These are phyloP conservation scores for Hippocampus mohnikei DNA, from an alignment of 2,113 vertebrate species.

Conservation along the genomic window DNA sequence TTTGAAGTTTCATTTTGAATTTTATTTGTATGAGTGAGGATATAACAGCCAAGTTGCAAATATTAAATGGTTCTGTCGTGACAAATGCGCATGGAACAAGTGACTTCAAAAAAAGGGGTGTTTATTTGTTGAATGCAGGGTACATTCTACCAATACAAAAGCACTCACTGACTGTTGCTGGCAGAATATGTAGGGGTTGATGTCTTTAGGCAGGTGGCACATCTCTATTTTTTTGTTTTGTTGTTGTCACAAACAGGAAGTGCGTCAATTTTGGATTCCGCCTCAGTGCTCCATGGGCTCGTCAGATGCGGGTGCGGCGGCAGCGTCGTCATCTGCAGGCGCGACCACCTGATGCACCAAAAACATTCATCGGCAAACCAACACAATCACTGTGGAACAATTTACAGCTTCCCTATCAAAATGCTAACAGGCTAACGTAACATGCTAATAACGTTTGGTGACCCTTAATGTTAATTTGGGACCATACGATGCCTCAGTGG, in stretches of 20 bases:
- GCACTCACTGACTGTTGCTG: conserved; percentile 39
- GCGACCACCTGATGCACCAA: conserved; percentile 69
- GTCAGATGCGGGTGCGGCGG: conserved; percentile 73
- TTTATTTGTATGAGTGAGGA: background rate
- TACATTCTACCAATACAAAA: conserved; percentile 66
- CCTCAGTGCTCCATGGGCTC: conserved; percentile 95
- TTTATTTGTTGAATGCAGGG: conserved; percentile 61
- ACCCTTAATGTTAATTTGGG: no score
- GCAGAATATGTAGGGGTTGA: conserved; percentile 16
- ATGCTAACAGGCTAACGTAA: background rate
- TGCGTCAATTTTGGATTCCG: background rate
- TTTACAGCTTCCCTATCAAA: background rate
- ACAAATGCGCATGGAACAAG: background rate
- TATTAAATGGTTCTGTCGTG: background rate
- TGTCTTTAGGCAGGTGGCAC: conserved; percentile 49
- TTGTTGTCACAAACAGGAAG: conserved; percentile 2
- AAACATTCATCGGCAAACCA: background rate
- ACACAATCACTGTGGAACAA: no score
- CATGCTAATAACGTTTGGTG: background rate
- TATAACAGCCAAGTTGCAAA: background rate
- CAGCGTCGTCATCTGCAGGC: conserved; percentile 78
- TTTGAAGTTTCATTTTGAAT: background rate
- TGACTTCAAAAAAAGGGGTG: conserved; percentile 28
- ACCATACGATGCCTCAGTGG: no score
- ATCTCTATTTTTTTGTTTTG: conserved; percentile 11